Conservation (phyloP, 2,113 vertebrate genomes). For the Antechinus flavipes region DNA sequence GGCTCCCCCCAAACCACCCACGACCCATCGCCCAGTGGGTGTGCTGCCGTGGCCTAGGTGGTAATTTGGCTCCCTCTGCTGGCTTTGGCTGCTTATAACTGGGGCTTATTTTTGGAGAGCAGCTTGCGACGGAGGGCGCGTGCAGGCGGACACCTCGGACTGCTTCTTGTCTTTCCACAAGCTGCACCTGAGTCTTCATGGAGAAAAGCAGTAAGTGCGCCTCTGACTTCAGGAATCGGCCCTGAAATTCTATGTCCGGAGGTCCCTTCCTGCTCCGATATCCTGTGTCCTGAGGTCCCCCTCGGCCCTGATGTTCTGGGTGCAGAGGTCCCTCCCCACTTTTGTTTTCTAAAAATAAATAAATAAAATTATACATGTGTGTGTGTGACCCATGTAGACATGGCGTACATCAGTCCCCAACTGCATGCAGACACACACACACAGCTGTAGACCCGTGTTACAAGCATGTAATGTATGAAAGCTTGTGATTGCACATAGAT, state of each 20-base stretch:
- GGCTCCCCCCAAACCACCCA: not conserved
- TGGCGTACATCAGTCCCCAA: not conserved
- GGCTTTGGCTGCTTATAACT: not conserved
- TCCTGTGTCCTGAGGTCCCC: too few species aligned
- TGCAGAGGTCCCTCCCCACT: too few species aligned
- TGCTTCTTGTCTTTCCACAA: conserved; percentile 90
- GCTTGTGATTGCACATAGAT: not conserved
- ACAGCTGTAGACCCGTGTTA: not conserved
- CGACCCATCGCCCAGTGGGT: not conserved
- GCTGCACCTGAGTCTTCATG: conserved; percentile 88
- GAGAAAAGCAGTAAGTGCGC: conserved; percentile 87
- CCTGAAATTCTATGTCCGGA: not conserved
- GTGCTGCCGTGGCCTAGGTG: not conserved
- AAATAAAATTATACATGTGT: not conserved
- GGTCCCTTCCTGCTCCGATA: too few species aligned
- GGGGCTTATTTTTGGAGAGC: not conserved
- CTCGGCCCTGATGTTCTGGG: too few species aligned
- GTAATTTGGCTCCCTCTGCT: not conserved
- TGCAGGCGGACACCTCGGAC: conserved; percentile 86
- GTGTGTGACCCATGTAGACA: too few species aligned
- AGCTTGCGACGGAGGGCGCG: conserved; percentile 86
- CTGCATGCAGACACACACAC: too few species aligned
- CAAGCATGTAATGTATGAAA: not conserved
- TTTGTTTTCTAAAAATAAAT: too few species aligned
- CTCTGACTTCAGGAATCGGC: not conserved